Evolutionary conservation across 2,113 vertebrate species (phyloP), one percentile per base, ranked within the genome.

Genomic region (Syngnathus scovelli): DNA sequence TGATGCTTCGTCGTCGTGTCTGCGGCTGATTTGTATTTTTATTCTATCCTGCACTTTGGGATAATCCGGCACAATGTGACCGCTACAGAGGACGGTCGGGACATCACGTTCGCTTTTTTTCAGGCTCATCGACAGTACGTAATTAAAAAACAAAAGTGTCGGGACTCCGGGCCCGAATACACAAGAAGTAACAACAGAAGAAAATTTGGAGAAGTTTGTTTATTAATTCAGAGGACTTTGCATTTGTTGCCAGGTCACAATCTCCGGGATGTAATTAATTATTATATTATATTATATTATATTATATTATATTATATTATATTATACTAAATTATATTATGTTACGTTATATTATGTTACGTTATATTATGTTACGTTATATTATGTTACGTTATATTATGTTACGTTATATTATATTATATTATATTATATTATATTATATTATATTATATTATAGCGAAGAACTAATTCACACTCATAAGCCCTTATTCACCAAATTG

Each of bases 61-160:
- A 86, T 89, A 87, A 89, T 89, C 88, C 83, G 1, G 64, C 74
- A 77, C 75, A 79, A 81, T 83, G 80, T 86, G 83, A 86, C 85
- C 79, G 62, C 41, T 36, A 69, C 72, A 72, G 82, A 87, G 85
- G 87, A 89, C 84, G 56, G 58, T 0, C 46, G 75, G 85, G 85
- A 87, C 85, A 46, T 68, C 65, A 36, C 58, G 0, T 33, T 36
- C 36, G 18, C 67, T n/a, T 62, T 12, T 21, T 13, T 27, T 27
- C 41, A n/a, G 39, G 61, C 61, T 62, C 39, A 44, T 62, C 39
- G 16, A 62, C 61, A 62, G 19, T 13, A 43, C 41, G 41, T 43
- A 43, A 62, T 62, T 44, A 21, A 62, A 62, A 62, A 37, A 39
- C 37, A 39, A 61, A n/a, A 41, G 37, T 41, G 19, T 61, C 36